A percentile compares a stretch with the other conserved stretches of the same genome.
These are phyloP conservation scores for Protonemura montana DNA, from an alignment of 2,888 invertebrate species.

Conservation along the genomic window DNA sequence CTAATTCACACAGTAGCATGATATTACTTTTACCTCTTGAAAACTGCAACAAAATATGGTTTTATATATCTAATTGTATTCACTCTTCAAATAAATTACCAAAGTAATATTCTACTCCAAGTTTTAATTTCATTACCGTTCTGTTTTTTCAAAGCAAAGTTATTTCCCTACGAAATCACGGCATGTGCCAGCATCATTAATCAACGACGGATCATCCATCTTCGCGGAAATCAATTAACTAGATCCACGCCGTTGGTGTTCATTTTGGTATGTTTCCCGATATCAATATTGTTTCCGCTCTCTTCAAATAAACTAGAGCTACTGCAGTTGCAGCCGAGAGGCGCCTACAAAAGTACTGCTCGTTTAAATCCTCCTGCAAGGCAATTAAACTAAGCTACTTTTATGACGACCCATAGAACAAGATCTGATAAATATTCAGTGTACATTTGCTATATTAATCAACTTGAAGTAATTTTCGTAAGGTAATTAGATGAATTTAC, in stretches of 20 bases:
- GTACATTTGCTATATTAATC: not conserved
- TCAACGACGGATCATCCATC: conserved; percentile 16
- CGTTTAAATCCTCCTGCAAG: not conserved
- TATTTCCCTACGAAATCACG: not conserved
- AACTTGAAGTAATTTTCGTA: not conserved
- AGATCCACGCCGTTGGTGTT: not conserved
- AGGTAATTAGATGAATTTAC: not conserved
- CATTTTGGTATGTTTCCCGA: not conserved
- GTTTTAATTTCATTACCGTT: not conserved
- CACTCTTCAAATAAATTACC: not conserved
- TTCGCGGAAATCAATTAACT: conserved; percentile 16
- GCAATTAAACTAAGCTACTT: not conserved
- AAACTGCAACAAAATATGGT: not conserved
- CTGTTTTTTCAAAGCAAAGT: not conserved
- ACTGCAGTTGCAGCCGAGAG: not conserved
- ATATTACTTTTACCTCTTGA: not conserved
- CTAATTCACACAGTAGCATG: not conserved
- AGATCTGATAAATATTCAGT: not conserved
- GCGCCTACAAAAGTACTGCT: not conserved
- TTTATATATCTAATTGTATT: not conserved
- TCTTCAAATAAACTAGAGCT: not conserved
- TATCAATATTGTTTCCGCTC: not conserved
- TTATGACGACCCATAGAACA: no score
- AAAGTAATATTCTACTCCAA: not conserved
- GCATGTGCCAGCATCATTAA: conserved; percentile 16